These are phyloP conservation scores for Eucidaris tribuloides DNA, from an alignment of 35 echinoderm and acorn worm species.

Conservation along the genomic window DNA sequence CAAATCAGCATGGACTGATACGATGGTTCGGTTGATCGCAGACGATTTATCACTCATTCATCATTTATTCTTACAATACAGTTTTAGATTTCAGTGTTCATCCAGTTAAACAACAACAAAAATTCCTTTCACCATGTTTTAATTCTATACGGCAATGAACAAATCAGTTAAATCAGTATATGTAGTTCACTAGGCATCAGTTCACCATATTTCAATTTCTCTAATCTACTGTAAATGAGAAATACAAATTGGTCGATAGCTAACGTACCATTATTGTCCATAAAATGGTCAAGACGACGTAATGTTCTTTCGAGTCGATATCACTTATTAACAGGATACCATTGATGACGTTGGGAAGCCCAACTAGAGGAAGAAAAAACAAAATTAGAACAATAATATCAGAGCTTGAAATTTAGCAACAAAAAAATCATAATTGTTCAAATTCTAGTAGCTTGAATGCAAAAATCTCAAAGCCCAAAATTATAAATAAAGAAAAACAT, in stretches of 20 bases:
- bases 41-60: too few relatives aligned
- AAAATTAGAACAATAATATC: neutral
- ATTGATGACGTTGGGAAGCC: constrained; percentile 69
- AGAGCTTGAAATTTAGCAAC: neutral
- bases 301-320: neutral
- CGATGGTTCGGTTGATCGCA: too few relatives aligned
- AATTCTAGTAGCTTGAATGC: too few relatives aligned
- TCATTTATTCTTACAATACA: too few relatives aligned
- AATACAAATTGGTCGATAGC: neutral
- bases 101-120: too few relatives aligned
- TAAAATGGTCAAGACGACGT: neutral
- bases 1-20: too few relatives aligned
- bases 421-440: neutral
- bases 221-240: neutral
- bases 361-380: constrained; percentile 21
- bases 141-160: too few relatives aligned
- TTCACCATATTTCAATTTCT: too few relatives aligned
- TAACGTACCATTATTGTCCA: constrained; percentile 58
- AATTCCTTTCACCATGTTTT: too few relatives aligned
- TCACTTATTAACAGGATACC: neutral
- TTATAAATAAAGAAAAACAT: neutral
- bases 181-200: too few relatives aligned
- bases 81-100: too few relatives aligned
- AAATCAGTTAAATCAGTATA: too few relatives aligned
- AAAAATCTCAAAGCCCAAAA: neutral